Conservation (phyloP, 1,140 invertebrate species). For the Heliconius himera region DNA sequence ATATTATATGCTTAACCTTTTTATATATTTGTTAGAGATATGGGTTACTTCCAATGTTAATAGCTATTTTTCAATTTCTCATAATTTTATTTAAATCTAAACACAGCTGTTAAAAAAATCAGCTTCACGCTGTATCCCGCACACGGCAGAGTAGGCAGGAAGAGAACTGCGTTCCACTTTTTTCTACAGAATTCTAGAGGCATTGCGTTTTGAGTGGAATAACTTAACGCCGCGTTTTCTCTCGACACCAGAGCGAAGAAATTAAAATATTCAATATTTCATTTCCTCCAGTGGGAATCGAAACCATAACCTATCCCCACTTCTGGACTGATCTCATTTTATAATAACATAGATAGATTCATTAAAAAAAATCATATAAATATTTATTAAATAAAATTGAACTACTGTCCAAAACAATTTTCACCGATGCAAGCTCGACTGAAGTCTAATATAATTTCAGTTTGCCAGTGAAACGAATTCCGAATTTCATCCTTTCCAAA, state of each 20-base stretch:
- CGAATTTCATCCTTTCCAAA: conserved; percentile 13
- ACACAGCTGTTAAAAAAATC: too few relatives aligned
- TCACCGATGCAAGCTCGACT: conserved; percentile 58
- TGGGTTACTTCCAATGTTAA: not conserved
- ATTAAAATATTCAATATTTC: too few relatives aligned
- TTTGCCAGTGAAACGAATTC: conserved; percentile 22
- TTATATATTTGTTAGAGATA: not conserved
- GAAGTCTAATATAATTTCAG: conserved; percentile 61
- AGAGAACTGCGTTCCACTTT: too few relatives aligned
- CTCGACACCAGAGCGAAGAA: too few relatives aligned
- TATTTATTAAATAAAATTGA: not conserved
- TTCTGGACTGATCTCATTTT: too few relatives aligned
- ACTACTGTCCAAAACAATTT: conserved; percentile 34
- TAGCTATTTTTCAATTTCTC: not conserved
- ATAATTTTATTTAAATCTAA: not conserved
- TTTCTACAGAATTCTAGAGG: too few relatives aligned
- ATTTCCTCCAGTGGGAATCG: too few relatives aligned
- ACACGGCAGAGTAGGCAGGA: too few relatives aligned
- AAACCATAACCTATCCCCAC: too few relatives aligned
- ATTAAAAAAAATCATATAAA: not conserved
- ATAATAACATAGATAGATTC: not conserved
- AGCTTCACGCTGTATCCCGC: too few relatives aligned
- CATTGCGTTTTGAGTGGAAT: too few relatives aligned
- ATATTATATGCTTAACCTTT: not conserved
- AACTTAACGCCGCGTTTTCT: too few relatives aligned